Evolutionary conservation across 2,113 vertebrate genomes (phyloP).

Genomic region (Oenanthe melanoleuca): DNA sequence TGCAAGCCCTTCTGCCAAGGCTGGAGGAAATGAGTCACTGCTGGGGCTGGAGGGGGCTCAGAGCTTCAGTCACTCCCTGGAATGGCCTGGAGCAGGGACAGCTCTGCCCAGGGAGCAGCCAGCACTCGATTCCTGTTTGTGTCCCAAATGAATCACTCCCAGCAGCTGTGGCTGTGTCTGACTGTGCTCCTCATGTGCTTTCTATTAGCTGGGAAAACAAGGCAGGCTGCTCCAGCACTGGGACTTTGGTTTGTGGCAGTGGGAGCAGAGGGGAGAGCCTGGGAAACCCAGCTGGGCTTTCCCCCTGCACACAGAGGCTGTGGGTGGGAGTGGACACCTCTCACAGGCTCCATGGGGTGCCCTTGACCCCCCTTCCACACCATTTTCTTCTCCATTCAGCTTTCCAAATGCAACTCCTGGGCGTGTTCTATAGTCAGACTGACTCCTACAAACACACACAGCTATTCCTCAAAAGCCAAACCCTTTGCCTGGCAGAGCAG

Average conservation of each 20-base stretch:
- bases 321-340: neutral
- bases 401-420: neutral
- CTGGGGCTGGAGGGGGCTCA: neutral
- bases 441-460: neutral
- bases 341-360: no score
- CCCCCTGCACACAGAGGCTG: neutral
- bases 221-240: neutral
- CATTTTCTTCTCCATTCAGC: neutral
- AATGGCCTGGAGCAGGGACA: slow-evolving; percentile 36
- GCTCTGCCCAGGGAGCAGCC: slow-evolving; percentile 41
- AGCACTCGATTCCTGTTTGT: slow-evolving; percentile 25
- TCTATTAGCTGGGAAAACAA: slow-evolving; percentile 50
- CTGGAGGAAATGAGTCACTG: slow-evolving; percentile 23
- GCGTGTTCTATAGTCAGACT: neutral
- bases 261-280: neutral
- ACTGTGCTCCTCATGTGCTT: slow-evolving; percentile 51
- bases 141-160: slow-evolving; percentile 52
- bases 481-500: neutral
- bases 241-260: neutral
- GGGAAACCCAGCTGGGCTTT: neutral
- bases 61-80: slow-evolving; percentile 1
- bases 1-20: neutral
- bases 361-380: neutral
- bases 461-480: slow-evolving; percentile 26
- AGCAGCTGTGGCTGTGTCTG: slow-evolving; percentile 4